Evolutionary conservation across 2,888 invertebrate species (phyloP).

Genomic region (Gymnoscelis rufifasciata): DNA sequence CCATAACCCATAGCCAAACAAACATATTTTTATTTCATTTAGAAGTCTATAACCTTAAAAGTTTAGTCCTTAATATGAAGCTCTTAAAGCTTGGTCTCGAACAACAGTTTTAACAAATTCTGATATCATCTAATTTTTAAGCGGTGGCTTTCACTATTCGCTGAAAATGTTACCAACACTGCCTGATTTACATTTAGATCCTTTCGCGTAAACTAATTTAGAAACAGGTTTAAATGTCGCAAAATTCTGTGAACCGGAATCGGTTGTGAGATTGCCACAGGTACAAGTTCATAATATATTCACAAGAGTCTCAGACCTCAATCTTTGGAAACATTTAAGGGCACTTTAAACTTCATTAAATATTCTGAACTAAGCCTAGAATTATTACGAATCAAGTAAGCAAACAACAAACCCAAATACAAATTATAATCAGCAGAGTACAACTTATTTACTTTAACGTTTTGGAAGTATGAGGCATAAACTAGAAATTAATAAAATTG

Average conservation of each 20-base stretch:
- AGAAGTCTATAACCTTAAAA: too few species aligned
- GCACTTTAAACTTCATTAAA: constrained; percentile 43
- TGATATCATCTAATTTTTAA: too few species aligned
- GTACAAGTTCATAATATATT: constrained; percentile 42
- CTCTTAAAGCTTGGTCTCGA: too few species aligned
- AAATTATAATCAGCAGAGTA: neutral
- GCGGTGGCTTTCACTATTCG: neutral
- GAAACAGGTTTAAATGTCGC: constrained; percentile 19
- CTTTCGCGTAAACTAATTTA: constrained; percentile 14
- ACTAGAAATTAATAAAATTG: too few species aligned
- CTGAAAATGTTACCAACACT: neutral
- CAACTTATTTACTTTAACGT: too few species aligned
- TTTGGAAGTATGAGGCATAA: too few species aligned
- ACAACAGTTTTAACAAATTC: too few species aligned
- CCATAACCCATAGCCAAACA: too few species aligned
- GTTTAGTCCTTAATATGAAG: too few species aligned
- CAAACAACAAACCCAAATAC: constrained; percentile 17
- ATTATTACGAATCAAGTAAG: constrained; percentile 23
- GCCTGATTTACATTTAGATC: constrained; percentile 4
- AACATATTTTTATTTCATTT: too few species aligned
- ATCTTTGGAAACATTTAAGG: constrained; percentile 44
- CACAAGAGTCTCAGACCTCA: constrained; percentile 39
- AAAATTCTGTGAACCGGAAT: constrained; percentile 18
- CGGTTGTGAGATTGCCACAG: constrained; percentile 23
- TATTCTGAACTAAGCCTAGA: constrained; percentile 35